Base-by-base conservation (phyloP, 2,113 vertebrate genomes). In the Amazona guildingii region DNA sequence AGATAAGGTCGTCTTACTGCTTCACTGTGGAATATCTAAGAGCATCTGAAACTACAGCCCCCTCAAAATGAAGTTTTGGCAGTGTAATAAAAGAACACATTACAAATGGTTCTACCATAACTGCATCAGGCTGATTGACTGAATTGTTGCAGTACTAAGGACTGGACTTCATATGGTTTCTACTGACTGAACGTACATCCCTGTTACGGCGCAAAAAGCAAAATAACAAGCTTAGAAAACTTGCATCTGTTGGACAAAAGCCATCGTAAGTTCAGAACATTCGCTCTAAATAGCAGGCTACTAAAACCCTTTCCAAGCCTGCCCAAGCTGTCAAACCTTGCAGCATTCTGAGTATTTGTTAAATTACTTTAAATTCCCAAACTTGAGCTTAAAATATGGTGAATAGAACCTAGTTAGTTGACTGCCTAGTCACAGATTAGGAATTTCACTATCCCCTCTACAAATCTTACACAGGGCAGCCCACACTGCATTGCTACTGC, bases 401-500 rank as follows among this genome's bases (percentile, higher is more conserved):
- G 13, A 77, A 35, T 43, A 62, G 73, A 51, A 54, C 7, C n/a
- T 27, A 27, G 25, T 1, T 61, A 49, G 3, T 7, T 48, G 27
- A 39, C 51, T 88, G 37, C 25, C 55, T 78, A 31, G 31, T 81
- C 57, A 27, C 0, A 0, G 10, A 23, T 29, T 37, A 52, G 25
- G 37, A 84, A 51, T 24, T 62, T 33, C n/a, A 27, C 59, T 69
- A 9, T 11, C 84, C 28, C 31, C 19, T 92, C 37, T 21, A 16
- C 37, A 78, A 1, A 41, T 17, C 39, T 84, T 48, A 25, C 3
- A 9, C 0, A 1, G 19, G 21, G 11, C 11, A 7, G 27, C 48
- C 28, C 33, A 33, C 43, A 16, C 35, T 51, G 23, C 57, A 41
- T 3, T 16, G 43, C 33, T 83, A 13, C 33, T 74, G 35, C 69